Base-by-base conservation (phyloP, 2,113 vertebrate species). In the Lipophrys pholis region DNA sequence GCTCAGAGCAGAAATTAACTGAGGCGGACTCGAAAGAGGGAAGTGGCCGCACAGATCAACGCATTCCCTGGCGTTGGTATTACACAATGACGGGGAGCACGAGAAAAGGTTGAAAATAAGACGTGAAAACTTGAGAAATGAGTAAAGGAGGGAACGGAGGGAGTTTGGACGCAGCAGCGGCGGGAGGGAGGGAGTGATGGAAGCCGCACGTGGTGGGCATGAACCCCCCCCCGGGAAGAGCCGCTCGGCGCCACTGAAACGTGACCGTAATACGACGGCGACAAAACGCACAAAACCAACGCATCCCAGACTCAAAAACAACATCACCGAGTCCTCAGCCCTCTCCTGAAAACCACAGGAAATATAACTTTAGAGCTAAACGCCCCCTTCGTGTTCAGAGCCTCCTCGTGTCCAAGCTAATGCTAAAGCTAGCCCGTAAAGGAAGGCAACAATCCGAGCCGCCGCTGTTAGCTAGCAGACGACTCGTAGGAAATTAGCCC, bases 401-500 rank as follows among this genome's bases (percentile, higher is more conserved):
- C 21, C 16, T 16, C 21, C 6, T 43, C 8, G 54, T 14, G 15
- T 15, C 11, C 8, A 40, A 9, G 87, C 76, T 85, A 78, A 75
- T 6, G 72, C 68, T 80, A 80, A 77, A 10, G 69, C 30, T 75
- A 77, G 43, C 68, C 10, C 9, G 50, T 4, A 40, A 50, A 49
- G 4, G n/a, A 36, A 49, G 42, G 49, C 12, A 69, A 62, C 74
- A 63, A 35, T 49, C 51, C 54, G 41, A 30, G 30, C 48, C 52
- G 88, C 89, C 88, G 90, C 69, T 56, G 66, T 57, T 55, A 87
- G 90, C 90, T 88, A 87, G 83, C 85, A 21, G 53, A 80, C 48
- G 60, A 69, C 71, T 56, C 69, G 21, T 67, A 59, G 74, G 85
- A 65, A 87, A 90, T 78, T 76, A 87, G 84, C 87, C 7, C 52